Percentiles rank a stretch among this genome's conserved stretches.
Conservation (phyloP, 2,113 vertebrate genomes). For the Megalops atlanticus region DNA sequence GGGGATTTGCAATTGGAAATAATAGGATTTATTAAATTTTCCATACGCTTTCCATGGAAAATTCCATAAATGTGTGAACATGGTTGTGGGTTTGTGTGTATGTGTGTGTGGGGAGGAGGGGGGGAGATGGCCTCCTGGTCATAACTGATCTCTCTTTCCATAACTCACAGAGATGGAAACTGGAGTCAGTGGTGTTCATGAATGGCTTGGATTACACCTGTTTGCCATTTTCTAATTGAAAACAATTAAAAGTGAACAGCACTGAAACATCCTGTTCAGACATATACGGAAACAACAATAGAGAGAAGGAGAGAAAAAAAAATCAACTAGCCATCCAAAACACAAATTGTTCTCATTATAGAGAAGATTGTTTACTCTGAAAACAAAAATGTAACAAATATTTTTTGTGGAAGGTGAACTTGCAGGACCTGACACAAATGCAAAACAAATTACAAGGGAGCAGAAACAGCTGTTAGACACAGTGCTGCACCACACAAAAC, state of each 20-base stretch:
- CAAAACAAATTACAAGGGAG: constrained; percentile 78
- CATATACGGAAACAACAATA: constrained; percentile 59
- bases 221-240: constrained; percentile 69
- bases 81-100: constrained; percentile 26
- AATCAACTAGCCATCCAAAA: constrained; percentile 62
- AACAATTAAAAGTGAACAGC: constrained; percentile 60
- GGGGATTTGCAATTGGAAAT: not conserved
- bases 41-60: not conserved
- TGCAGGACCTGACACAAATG: constrained; percentile 64
- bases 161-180: constrained; percentile 46
- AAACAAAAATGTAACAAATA: constrained; percentile 60
- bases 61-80: constrained; percentile 17
- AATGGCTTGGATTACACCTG: constrained; percentile 61
- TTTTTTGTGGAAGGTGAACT: constrained; percentile 71
- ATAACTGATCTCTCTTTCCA: constrained; percentile 45
- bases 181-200: constrained; percentile 53
- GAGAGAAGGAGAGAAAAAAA: constrained; percentile 51
- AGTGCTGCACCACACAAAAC: constrained; percentile 44
- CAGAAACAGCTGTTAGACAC: constrained; percentile 73
- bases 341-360: constrained; percentile 65
- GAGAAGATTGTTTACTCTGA: constrained; percentile 55
- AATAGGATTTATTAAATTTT: not conserved
- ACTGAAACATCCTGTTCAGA: constrained; percentile 47
- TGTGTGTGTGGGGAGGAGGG: constrained; percentile 13
- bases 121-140: not conserved